phyloP scores from a whole-genome alignment of 2,113 vertebrate genomes.

The Syrrhaptes paradoxus region DNA sequence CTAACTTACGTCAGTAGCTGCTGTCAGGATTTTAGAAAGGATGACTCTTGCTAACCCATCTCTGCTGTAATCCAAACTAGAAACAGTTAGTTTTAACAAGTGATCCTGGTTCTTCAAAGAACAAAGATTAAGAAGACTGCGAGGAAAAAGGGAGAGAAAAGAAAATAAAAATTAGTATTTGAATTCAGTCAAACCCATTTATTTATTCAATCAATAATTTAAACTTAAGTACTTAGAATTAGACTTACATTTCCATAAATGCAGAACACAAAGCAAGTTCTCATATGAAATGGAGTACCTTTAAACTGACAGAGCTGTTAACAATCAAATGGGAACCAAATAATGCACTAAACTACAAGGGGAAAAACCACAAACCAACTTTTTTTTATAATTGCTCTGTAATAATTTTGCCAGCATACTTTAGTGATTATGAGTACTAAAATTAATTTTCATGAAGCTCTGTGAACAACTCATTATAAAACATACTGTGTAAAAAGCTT shows the following conservation, averaged over 20 bases:
- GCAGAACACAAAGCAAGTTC: background rate
- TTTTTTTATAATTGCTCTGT: background rate
- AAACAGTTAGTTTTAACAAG: slow-evolving; percentile 92
- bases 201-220: background rate
- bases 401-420: background rate
- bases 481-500: background rate
- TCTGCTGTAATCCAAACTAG: slow-evolving; percentile 96
- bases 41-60: slow-evolving; percentile 96
- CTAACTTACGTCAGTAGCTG: slow-evolving; percentile 91
- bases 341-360: background rate
- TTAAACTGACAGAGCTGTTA: background rate
- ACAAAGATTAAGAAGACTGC: slow-evolving; percentile 94
- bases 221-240: background rate
- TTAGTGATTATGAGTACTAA: background rate
- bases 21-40: slow-evolving; percentile 96
- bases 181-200: background rate
- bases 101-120: slow-evolving; percentile 98
- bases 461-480: background rate
- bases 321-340: background rate
- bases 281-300: background rate
- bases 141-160: background rate
- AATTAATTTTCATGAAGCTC: background rate
- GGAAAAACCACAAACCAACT: background rate
- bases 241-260: background rate
- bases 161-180: background rate